Evolutionary conservation across 1,140 invertebrate genomes (phyloP).

Genomic region (Brachystomella parvula): DNA sequence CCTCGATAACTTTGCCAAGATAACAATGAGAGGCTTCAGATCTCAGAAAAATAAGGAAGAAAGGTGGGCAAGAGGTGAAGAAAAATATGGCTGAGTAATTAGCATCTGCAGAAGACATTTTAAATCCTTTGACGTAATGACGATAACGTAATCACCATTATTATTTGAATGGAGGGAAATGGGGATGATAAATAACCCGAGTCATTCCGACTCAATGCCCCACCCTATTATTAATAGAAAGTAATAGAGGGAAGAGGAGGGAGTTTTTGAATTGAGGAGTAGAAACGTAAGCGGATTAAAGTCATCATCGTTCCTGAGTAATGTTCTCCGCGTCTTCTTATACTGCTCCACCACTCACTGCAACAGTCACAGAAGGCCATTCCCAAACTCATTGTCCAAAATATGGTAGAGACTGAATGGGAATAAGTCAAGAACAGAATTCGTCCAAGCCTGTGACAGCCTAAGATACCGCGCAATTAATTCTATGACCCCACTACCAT

Average conservation of each 20-base stretch:
- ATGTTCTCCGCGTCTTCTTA: conserved; percentile 20
- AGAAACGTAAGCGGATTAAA: conserved; percentile 36
- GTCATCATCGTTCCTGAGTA: conserved; percentile 36
- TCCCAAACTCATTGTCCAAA: conserved; percentile 10
- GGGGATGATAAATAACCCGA: neutral
- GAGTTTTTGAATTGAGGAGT: neutral
- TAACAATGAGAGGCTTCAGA: too few species aligned
- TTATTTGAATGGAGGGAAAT: neutral
- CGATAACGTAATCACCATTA: neutral
- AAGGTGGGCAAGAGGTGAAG: too few species aligned
- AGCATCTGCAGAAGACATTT: conserved; percentile 1
- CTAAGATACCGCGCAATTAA: conserved; percentile 28
- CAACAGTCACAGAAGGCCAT: conserved; percentile 5
- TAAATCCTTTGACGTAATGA: neutral
- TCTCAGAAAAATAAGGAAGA: too few species aligned
- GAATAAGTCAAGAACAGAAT: neutral
- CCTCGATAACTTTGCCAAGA: too few species aligned
- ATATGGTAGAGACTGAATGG: conserved; percentile 5
- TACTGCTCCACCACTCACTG: neutral
- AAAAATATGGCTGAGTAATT: conserved; percentile 14
- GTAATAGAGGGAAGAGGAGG: neutral
- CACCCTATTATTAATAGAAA: conserved; percentile 2
- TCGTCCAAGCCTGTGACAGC: conserved; percentile 15
- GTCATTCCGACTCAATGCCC: neutral
- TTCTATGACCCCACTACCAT: conserved; percentile 24